phyloP scores from a whole-genome alignment of 2,113 vertebrate species.

The Sigmodon hispidus region DNA sequence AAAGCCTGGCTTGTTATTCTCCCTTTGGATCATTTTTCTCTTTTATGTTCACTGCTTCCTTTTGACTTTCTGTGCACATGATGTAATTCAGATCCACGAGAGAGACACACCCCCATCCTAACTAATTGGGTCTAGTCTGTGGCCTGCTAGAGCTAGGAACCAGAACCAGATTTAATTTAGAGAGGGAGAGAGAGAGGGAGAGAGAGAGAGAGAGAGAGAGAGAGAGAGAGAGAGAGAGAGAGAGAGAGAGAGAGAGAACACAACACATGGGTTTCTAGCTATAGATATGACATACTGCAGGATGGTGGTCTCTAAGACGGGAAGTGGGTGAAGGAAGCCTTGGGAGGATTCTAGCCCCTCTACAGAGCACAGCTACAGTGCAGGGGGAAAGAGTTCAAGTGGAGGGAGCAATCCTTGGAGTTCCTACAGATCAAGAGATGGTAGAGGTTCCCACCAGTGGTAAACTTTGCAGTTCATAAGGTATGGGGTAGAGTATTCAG shows the following conservation, averaged over 20 bases:
- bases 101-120: neutral
- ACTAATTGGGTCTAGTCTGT: neutral
- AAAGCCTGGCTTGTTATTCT: neutral
- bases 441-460: neutral
- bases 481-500: neutral
- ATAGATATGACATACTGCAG: neutral
- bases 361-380: neutral
- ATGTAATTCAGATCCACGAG: neutral
- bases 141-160: neutral
- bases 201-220: too few relatives aligned
- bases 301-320: neutral
- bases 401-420: neutral
- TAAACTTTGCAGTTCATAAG: neutral
- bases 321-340: neutral
- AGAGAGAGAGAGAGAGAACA: too few relatives aligned
- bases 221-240: too few relatives aligned
- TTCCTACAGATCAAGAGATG: neutral
- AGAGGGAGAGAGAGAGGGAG: too few relatives aligned
- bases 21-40: neutral
- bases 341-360: neutral
- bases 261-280: neutral
- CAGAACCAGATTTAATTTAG: neutral
- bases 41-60: neutral
- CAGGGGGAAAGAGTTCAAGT: too few relatives aligned
- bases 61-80: neutral